phyloP scores from a whole-genome alignment of 2,113 vertebrate genomes.

The Rhinichthys klamathensis region DNA sequence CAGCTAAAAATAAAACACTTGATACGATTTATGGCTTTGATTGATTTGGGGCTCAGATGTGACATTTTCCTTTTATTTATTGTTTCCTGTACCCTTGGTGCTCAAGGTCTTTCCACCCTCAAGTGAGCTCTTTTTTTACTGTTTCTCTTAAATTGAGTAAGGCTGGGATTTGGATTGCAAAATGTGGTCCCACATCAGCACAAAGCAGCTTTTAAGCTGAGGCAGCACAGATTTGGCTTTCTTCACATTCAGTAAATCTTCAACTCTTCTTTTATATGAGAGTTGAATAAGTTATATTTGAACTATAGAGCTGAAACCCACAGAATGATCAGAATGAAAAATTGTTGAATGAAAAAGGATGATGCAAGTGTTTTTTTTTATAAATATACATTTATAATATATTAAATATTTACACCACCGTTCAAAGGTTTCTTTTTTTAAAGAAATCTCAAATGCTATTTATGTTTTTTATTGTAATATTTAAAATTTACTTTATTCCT shows the following conservation, averaged over 20 bases:
- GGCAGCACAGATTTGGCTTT: conserved; percentile 24
- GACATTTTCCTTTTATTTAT: conserved; percentile 43
- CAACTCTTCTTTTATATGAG: conserved; percentile 18
- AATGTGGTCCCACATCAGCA: conserved; percentile 28
- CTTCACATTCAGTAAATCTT: conserved; percentile 11
- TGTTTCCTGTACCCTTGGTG: conserved; percentile 26
- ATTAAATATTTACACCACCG: background rate
- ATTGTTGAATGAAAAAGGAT: too few relatives aligned
- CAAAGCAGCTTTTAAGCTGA: conserved; percentile 35
- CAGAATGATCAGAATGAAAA: background rate
- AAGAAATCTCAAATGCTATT: background rate
- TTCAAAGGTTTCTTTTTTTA: background rate
- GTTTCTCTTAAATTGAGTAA: conserved; percentile 31
- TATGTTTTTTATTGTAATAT: background rate
- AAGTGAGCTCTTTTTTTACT: background rate
- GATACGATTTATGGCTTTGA: conserved; percentile 51
- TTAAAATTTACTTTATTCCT: background rate
- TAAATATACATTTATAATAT: background rate
- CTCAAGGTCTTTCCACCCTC: conserved; percentile 32
- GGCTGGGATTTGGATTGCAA: conserved; percentile 41
- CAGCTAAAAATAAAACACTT: conserved; percentile 51
- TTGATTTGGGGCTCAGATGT: conserved; percentile 56
- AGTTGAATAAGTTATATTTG: conserved; percentile 21
- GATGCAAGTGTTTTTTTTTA: background rate
- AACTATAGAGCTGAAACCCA: background rate